Base-by-base conservation (phyloP, 2,797 vertebrate species). In the Apogon hyalosoma region DNA sequence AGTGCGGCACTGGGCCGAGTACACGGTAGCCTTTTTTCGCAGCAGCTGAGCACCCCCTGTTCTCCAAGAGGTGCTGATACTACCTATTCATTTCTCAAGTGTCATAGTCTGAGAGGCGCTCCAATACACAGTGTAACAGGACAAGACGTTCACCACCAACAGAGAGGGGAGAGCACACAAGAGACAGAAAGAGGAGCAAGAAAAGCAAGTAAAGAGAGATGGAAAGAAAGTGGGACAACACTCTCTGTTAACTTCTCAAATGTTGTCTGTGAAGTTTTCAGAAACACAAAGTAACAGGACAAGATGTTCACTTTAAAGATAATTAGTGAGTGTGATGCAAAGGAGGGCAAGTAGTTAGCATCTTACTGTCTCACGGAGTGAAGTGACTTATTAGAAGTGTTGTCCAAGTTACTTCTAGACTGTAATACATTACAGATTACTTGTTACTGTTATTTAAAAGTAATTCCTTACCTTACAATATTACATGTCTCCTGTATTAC, bases 31-130 rank as follows among this genome's bases (percentile, higher is more conserved):
- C 62, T 74, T 72, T 77, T 69, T 66, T 50, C 4, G 8, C 63
- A 52, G 50, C 73, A 68, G 69, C 79, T 46, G 66, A 89, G 83
- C 69, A 87, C 83, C 81, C 76, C 65, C 77, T 83, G 79, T 91
- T 80, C 86, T 82, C 58, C 55, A 5, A 8, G 15, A 76, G 79
- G 60, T 58, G 51, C 79, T 85, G 73, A 69, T 81, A 69, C 74
- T 68, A 62, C 72, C 67, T 52, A 51, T 82, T 90, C 64, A 53
- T 57, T 72, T 47, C 52, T 81, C 68, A 82, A 87, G 69, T 79
- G 79, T 74, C 77, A 76, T 57, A 71, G 74, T 49, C 73, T 57
- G 42, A 74, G 41, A 78, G 15, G 11, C 77, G 71, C 75, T 84
- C 69, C 57, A 69, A 86, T 71, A 82, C 84, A 79, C 59, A 10